phyloP scores from a whole-genome alignment of 2,888 invertebrate species.

The Diplolepis rosae region DNA sequence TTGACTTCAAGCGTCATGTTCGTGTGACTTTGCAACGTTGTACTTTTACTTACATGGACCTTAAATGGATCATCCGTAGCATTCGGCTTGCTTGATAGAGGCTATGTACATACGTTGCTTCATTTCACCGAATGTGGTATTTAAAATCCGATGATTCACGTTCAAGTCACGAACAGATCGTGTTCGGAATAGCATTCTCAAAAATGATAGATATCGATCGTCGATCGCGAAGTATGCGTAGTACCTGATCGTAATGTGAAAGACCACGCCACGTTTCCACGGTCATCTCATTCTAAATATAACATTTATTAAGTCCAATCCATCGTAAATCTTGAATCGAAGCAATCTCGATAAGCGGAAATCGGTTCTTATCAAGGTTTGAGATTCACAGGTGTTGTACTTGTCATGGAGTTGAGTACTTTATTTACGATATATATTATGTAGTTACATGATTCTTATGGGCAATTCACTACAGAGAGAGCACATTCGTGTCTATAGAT shows the following conservation, averaged over 20 bases:
- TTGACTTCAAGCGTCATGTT: constrained; percentile 52
- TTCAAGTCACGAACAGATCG: constrained; percentile 44
- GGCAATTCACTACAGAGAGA: too few relatives aligned
- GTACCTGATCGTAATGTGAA: neutral
- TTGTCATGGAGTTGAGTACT: neutral
- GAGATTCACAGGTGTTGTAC: neutral
- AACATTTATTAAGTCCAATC: neutral
- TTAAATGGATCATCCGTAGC: constrained; percentile 47
- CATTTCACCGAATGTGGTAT: constrained; percentile 42
- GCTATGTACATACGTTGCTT: constrained; percentile 34
- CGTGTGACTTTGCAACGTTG: constrained; percentile 45
- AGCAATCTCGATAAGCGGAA: neutral
- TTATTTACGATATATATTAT: too few relatives aligned
- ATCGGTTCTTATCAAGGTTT: neutral
- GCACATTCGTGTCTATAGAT: too few relatives aligned
- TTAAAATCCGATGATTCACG: constrained; percentile 42
- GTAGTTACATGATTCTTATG: too few relatives aligned
- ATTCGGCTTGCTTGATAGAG: constrained; percentile 18
- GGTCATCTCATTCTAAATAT: neutral
- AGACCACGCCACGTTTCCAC: neutral
- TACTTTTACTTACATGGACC: constrained; percentile 37
- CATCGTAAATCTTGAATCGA: neutral
- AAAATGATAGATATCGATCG: constrained; percentile 24
- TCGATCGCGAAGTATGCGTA: neutral
- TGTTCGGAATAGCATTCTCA: constrained; percentile 32